Percentiles rank a stretch among this genome's conserved stretches.
These are phyloP conservation scores for Trididemnum clinides DNA, from an alignment of 23 tunicate genomes.

Conservation along the genomic window DNA sequence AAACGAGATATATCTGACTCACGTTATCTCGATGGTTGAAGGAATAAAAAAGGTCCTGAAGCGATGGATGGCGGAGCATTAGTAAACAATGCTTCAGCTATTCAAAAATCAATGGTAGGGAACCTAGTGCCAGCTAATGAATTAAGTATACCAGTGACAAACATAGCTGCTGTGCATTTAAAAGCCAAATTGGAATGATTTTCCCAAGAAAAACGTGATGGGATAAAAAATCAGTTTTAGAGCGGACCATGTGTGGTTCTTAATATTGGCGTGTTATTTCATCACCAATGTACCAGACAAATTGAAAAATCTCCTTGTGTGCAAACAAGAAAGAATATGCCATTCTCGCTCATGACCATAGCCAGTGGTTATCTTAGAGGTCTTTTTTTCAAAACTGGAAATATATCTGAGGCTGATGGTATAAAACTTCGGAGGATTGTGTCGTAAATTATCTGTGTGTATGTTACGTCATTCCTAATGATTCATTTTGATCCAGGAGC, in stretches of 20 bases:
- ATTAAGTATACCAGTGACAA: background rate
- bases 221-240: background rate
- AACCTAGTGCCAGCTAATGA: background rate
- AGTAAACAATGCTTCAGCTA: background rate
- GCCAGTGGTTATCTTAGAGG: constrained; percentile 7
- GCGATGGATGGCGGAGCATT: constrained; percentile 11
- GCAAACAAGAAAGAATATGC: constrained; percentile 4
- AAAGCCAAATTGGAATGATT: constrained; percentile 8
- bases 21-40: constrained; percentile 2
- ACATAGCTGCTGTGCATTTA: background rate
- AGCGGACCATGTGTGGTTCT: background rate
- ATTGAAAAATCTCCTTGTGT: background rate
- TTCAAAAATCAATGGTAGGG: background rate
- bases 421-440: constrained; percentile 6
- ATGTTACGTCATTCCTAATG: constrained; percentile 13
- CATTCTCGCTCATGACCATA: background rate
- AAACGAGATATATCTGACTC: background rate
- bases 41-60: constrained; percentile 2
- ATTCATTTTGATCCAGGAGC: constrained; percentile 10
- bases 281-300: background rate
- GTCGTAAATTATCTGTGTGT: constrained; percentile 1
- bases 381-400: background rate
- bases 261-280: constrained; percentile 12
- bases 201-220: background rate
- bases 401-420: background rate